Base-by-base conservation (phyloP, 2,797 vertebrate genomes). In the Acrossocheilus fasciatus region DNA sequence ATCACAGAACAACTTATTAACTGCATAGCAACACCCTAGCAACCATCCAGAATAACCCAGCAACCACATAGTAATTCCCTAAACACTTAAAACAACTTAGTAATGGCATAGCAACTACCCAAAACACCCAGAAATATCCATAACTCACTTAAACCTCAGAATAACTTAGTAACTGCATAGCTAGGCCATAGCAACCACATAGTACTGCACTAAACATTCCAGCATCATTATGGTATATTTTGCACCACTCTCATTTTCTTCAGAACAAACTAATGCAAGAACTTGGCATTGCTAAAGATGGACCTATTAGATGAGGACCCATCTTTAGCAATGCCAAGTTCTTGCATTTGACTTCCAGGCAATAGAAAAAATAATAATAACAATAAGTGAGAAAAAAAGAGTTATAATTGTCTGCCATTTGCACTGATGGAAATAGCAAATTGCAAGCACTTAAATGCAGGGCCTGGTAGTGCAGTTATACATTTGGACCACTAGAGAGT, bases 401-500 rank as follows among this genome's bases (percentile, higher is more conserved):
- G 18, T 34, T 9, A 18, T 30, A 34, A 30, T 3, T 26, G 23
- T 23, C 20, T 62, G 76, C 4, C 36, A 59, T 59, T 78, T 41
- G 54, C 52, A 62, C 23, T 41, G 36, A 62, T 62, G 4, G 62
- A 43, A 78, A n/a, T 62, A 34, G 74, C 17, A 45, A 45, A 9
- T 45, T 45, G 10, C 43, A 36, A 54, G 41, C 7, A 10, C 11
- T 36, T 23, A 34, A 89, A 78, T 81, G 76, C 62, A 57, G 74
- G 26, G 17, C 23, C 39, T 52, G 30, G 41, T 50, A 9, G 5
- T 90, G 91, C 81, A 90, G 3, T 83, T 88, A 7, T 47, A 64
- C 5, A 2, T 11, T 4, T 6, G 64, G 18, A 52, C 92, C 95
- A 94, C 92, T 77, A 94, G 95, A 91, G 92, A 93, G 91, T 89